A percentile compares a stretch with the other conserved stretches of the same genome.
Conservation (phyloP, 1,140 invertebrate genomes). For the Stegodyphus dumicola region DNA sequence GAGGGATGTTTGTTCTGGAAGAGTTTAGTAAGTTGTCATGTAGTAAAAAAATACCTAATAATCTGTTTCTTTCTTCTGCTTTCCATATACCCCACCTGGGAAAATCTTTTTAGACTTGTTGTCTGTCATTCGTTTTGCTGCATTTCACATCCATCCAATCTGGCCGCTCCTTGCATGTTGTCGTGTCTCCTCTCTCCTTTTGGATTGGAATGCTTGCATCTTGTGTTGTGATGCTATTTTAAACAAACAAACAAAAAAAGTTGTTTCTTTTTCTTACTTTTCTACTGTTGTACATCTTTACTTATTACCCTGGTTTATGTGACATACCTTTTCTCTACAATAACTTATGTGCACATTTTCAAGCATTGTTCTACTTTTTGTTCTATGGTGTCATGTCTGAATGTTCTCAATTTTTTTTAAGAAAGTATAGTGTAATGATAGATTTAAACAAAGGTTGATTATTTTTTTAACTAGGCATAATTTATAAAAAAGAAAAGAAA, state of each 20-base stretch:
- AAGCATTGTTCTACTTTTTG: constrained; percentile 58
- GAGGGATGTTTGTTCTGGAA: constrained; percentile 98
- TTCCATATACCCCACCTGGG: constrained; percentile 52
- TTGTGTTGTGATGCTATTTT: constrained; percentile 58
- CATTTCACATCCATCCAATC: constrained; percentile 58
- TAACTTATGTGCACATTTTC: constrained; percentile 49
- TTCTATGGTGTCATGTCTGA: constrained; percentile 35
- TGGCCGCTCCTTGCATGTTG: constrained; percentile 60
- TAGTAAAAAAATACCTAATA: constrained; percentile 58
- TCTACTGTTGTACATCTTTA: constrained; percentile 51
- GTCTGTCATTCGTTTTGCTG: constrained; percentile 60
- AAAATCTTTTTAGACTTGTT: constrained; percentile 51
- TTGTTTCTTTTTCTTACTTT: constrained; percentile 13
- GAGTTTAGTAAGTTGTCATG: constrained; percentile 90
- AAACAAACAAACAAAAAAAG: constrained; percentile 14
- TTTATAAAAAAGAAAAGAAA: too few species aligned
- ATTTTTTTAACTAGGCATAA: too few species aligned
- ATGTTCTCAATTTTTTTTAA: constrained; percentile 22
- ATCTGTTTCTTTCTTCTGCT: constrained; percentile 62
- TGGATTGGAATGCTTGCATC: constrained; percentile 60
- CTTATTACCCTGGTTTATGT: constrained; percentile 54
- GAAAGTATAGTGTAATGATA: background rate
- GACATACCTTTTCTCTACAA: constrained; percentile 36
- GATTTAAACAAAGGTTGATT: too few species aligned
- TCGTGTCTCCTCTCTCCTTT: constrained; percentile 56